Percentiles rank a stretch among this genome's conserved stretches.
phyloP scores from a whole-genome alignment of 2,113 vertebrate genomes.

The Carettochelys insculpta region DNA sequence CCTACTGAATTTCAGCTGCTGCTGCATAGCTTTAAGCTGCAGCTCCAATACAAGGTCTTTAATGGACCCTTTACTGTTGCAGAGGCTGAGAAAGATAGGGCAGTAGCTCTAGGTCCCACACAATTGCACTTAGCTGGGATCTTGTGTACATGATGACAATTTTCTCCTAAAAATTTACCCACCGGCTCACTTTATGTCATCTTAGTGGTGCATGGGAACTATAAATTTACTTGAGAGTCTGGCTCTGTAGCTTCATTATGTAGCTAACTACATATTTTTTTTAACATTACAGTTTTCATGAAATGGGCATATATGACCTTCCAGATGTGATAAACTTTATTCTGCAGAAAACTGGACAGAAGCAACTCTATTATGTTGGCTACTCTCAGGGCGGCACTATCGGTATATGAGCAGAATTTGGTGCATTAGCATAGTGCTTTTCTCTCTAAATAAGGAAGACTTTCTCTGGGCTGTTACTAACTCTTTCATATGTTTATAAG shows the following conservation, averaged over 20 bases:
- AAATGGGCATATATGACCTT: conserved; percentile 92
- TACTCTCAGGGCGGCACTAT: conserved; percentile 91
- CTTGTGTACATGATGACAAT: background rate
- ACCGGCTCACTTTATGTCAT: accelerated
- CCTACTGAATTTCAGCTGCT: background rate
- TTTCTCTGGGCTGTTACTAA: accelerated
- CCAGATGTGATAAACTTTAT: conserved; percentile 87
- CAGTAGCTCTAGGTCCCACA: accelerated
- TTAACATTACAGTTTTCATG: conserved; percentile 84
- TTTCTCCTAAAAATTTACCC: background rate
- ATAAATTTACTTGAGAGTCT: background rate
- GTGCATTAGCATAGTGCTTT: background rate
- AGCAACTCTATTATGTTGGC: conserved; percentile 89
- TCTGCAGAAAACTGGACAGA: conserved; percentile 84
- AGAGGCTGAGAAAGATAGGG: background rate
- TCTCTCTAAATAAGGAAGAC: background rate
- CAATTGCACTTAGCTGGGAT: background rate
- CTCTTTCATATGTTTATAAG: background rate
- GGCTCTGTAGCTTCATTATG: background rate
- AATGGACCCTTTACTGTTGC: background rate
- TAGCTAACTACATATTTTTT: background rate
- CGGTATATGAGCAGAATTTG: conserved; percentile 72
- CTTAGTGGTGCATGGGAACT: background rate
- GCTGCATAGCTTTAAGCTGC: accelerated
- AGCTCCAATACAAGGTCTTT: background rate